These are phyloP conservation scores for Leistus spinibarbis DNA, from an alignment of 2,888 invertebrate genomes.

Conservation along the genomic window DNA sequence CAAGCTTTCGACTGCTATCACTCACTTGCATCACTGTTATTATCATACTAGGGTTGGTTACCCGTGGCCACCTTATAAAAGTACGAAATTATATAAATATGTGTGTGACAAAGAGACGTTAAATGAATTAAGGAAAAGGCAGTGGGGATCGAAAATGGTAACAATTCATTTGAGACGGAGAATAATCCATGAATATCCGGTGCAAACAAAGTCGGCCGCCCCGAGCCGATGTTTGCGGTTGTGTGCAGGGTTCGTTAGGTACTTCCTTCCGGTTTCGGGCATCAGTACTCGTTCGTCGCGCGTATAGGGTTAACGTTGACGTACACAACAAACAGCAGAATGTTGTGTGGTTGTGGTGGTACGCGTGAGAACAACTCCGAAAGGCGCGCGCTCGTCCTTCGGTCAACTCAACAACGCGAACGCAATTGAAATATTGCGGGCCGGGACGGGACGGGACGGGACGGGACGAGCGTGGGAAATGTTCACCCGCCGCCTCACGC, in stretches of 20 bases:
- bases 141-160: neutral
- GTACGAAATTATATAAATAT: no score
- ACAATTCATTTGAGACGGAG: neutral
- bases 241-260: slow-evolving; percentile 11
- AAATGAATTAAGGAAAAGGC: neutral
- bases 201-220: neutral
- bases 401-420: neutral
- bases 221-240: slow-evolving; percentile 6
- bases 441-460: neutral
- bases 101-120: neutral
- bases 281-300: neutral
- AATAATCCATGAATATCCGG: neutral
- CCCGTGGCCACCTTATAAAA: no score
- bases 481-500: neutral
- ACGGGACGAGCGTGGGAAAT: neutral
- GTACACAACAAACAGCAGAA: neutral
- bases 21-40: no score
- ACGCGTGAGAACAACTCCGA: neutral
- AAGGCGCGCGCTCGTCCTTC: neutral
- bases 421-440: slow-evolving; percentile 1
- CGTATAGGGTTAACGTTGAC: neutral
- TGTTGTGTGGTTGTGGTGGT: neutral
- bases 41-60: no score
- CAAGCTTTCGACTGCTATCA: no score
- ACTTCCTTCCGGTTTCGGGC: slow-evolving; percentile 7